Conservation (phyloP, 2,113 vertebrate species). For the Centropus unirufus region DNA sequence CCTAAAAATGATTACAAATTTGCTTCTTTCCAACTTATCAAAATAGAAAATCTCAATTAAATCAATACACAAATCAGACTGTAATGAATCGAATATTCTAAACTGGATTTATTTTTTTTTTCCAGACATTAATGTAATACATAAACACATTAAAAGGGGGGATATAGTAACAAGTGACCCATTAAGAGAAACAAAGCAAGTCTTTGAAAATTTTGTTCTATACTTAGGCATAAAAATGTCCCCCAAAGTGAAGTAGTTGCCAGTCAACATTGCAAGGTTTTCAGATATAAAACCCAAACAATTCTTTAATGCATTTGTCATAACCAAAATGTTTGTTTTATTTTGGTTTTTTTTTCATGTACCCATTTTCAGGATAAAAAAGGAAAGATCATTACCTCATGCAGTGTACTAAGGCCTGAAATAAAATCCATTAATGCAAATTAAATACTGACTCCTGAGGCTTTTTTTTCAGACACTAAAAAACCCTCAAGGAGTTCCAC, state of each 20-base stretch:
- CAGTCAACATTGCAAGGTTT: conserved; percentile 25
- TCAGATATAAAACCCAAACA: not conserved
- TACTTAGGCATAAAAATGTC: conserved; percentile 35
- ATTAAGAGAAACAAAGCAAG: conserved; percentile 41
- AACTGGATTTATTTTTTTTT: conserved; percentile 55
- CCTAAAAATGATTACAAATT: not conserved
- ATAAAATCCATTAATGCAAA: conserved; percentile 38
- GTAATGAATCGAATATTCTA: conserved; percentile 24
- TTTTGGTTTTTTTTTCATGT: not conserved
- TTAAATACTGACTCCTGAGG: not conserved
- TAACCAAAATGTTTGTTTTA: not conserved
- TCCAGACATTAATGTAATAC: conserved; percentile 46
- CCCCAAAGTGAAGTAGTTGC: not conserved
- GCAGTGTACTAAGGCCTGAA: conserved; percentile 42
- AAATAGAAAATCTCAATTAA: not conserved
- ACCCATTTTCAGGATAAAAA: conserved; percentile 11
- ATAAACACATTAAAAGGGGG: conserved; percentile 25
- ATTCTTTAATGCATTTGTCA: not conserved
- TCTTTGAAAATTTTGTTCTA: not conserved
- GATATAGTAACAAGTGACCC: conserved; percentile 40
- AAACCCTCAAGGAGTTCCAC: not conserved
- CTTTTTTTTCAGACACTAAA: not conserved
- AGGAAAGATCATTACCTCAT: conserved; percentile 44
- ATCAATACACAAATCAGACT: not conserved
- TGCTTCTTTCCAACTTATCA: not conserved